Base-by-base conservation (phyloP, 2,797 vertebrate species). In the Sebastes taczanowskii region DNA sequence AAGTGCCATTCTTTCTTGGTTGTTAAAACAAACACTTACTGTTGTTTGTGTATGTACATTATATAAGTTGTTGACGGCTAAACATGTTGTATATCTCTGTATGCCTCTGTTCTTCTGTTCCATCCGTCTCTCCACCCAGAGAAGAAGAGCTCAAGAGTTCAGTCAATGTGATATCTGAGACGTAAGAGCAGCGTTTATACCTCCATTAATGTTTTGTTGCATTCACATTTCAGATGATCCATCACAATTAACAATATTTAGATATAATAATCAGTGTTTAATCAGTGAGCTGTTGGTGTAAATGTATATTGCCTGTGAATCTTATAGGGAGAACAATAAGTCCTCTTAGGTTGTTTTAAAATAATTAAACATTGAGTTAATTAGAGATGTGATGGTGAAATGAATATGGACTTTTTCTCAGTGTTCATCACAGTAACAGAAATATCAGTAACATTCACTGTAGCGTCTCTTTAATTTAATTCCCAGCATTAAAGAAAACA, bases 401-500 rank as follows among this genome's bases (percentile, higher is more conserved):
- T 32, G 2, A 34, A 23, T 5, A 4, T 82, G 60, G 9, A 27
- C 5, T 23, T 55, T 29, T 29, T 60, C 38, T 60, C 25, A 16
- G 14, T 25, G 20, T 49, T 46, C 14, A 65, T 70, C n/a, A 29
- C 23, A 52, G 11, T 18, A 58, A 67, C 38, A 53, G 8, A 52
- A 52, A 52, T 29, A 25, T 30, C 62, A 32, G 16, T 62, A 27
- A 59, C 22, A 4, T 3, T 61, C 0, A 69, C 7, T 60, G 13
- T 56, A 34, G 63, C 32, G 4, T 78, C 35, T 71, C 23, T 83
- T 55, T 59, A 2, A 67, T 84, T 90, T 55, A 11, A 56, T 84
- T 89, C 77, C 42, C 86, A 96, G 96, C 76, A 86, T 97, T 61
- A 96, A 96, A 89, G 92, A 92, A 90, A 96, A 89, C 78, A 91